Base-by-base conservation (phyloP, 92 coral and sea anemone genomes). In the Chrysogorgia sp. region DNA sequence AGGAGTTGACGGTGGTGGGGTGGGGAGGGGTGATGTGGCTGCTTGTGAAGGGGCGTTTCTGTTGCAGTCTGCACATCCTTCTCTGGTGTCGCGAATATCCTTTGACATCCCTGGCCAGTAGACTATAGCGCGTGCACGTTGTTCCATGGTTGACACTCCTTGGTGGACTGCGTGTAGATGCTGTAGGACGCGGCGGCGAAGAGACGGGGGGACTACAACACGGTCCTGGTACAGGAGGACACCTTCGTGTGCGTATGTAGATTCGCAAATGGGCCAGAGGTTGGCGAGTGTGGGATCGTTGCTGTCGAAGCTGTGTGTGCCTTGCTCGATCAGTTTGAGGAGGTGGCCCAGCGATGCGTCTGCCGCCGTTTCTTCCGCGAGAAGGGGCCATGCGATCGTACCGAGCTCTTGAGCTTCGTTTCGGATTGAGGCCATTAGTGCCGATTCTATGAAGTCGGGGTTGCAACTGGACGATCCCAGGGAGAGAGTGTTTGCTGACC, bases 131-230 rank as follows among this genome's bases (percentile, higher is more conserved):
- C 75, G 64, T 40, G 85, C 76, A 8, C 76, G 81, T 76, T 84
- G 84, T 63, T 84, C 84, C 88, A 84, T 84, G 28, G 63, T 32
- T 14, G 86, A 86, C 1, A 79, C 81, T 23, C 90, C 86, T 58
- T 86, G 86, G 72, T 86, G 90, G 53, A 86, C 86, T 19, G 90
- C 90, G 60, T 86, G 85, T 58, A 87, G 85, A 79, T 78, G 71
- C 85, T 87, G 88, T 19, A 87, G 82, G 37, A 87, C 52, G 5
- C 80, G 69, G 50, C 2, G 26, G 47, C 83, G 82, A 56, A 87
- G 85, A 3, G 88, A 83, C n/a, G 82, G n/a, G 50, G 88, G 91
- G 52, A 87, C 70, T 26, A 87, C 47, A 32, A 83, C 79, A 41
- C 83, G 88, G 67, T 83, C 80, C 53, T 83, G 82, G 30, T 78